Base-by-base conservation (phyloP, 2,797 vertebrate genomes). In the Vultur gryphus region DNA sequence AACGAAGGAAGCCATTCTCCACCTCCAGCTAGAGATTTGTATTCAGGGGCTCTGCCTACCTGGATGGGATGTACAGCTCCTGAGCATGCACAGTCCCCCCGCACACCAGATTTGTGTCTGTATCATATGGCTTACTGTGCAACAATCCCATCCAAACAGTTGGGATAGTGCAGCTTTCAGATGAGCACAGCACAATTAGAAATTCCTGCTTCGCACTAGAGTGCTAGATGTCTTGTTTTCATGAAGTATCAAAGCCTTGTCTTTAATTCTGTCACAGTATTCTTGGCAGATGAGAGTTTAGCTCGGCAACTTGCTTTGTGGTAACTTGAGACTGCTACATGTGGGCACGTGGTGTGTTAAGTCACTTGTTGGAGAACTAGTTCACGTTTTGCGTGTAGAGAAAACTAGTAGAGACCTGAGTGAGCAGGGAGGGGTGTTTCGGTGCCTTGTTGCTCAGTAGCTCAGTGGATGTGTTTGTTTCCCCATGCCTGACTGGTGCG, bases 141-240 rank as follows among this genome's bases (percentile, higher is more conserved):
- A 51, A 35, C 51, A 25, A 2, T 64, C n/a, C 55, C 48, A 20
- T 15, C 54, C 79, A 43, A 4, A 14, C 52, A 2, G 0, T 0
- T 29, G 79, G 51, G 24, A 37, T 18, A 31, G n/a, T 8, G 11
- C 58, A 76, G 76, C n/a, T 61, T 72, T 48, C 28, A 14, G 37
- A 49, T 28, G 33, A 66, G 39, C 58, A 28, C 24, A 29, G 41
- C 51, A 76, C 41, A 16, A 0, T 49, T 35, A 62, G 46, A 80
- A 69, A 20, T 33, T 51, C 17, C 23, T 72, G 35, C 64, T 41
- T 71, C 49, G 65, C 37, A 26, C 28, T n/a, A 2, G 48, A 44
- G 54, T 33, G 58, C 29, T n/a, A 14, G 46, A 1, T 49, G 11
- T 43, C 69, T 35, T 89, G 16, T 55, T 49, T 77, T 41, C 25